Evolutionary conservation across 2,888 invertebrate species (phyloP).

Genomic region (Vannuccia rotundouncinata): DNA sequence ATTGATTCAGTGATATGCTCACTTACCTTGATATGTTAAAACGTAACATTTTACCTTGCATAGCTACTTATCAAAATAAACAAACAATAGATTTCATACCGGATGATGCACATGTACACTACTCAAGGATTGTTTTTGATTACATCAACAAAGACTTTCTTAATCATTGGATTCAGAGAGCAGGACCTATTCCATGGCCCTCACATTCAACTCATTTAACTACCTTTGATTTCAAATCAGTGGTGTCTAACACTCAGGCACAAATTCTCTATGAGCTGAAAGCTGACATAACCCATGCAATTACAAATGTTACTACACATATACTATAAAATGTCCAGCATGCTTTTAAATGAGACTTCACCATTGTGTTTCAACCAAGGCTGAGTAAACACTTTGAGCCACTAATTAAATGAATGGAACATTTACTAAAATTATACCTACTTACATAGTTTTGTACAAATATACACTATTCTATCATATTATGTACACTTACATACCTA

Average conservation of each 20-base stretch:
- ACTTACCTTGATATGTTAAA: neutral
- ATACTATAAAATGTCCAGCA: too few relatives aligned
- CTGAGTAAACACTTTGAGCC: too few relatives aligned
- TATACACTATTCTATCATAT: too few relatives aligned
- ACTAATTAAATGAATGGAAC: too few relatives aligned
- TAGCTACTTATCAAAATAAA: neutral
- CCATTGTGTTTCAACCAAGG: too few relatives aligned
- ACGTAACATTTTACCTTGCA: neutral
- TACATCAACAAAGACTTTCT: neutral
- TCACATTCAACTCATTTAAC: too few relatives aligned
- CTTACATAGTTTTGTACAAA: too few relatives aligned
- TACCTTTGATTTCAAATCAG: too few relatives aligned
- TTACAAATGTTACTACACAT: too few relatives aligned
- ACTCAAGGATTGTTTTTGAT: constrained; percentile 1
- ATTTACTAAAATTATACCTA: too few relatives aligned
- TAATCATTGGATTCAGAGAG: neutral
- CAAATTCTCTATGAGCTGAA: neutral
- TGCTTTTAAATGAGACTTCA: too few relatives aligned
- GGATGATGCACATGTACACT: constrained; percentile 8
- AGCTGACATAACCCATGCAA: neutral
- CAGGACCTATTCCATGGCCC: constrained; percentile 21
- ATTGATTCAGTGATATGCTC: constrained; percentile 1
- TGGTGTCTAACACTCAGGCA: neutral
- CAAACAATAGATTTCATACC: neutral
- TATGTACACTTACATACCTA: too few relatives aligned